Evolutionary conservation across 2,113 vertebrate genomes (phyloP).

Genomic region (Caracal caracal): DNA sequence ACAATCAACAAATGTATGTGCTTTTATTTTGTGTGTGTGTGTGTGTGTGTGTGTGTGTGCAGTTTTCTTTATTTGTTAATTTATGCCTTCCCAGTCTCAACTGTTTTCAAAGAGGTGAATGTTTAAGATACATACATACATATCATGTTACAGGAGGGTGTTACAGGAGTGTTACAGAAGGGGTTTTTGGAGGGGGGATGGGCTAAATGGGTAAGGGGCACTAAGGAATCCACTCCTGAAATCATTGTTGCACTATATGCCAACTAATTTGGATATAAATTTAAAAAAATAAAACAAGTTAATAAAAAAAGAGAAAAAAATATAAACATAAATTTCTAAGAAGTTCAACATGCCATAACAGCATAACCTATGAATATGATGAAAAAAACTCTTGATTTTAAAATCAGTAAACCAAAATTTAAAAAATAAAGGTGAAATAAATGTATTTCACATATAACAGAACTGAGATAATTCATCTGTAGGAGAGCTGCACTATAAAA

Average conservation of each 20-base stretch:
- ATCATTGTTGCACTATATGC: too few relatives aligned
- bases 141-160: background rate
- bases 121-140: background rate
- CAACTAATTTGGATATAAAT: too few relatives aligned
- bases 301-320: background rate
- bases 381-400: background rate
- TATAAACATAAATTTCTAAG: background rate
- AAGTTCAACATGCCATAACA: background rate
- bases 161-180: too few relatives aligned
- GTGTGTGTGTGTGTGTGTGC: background rate
- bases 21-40: background rate
- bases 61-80: background rate
- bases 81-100: background rate
- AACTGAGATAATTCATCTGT: background rate
- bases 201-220: too few relatives aligned
- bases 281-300: too few relatives aligned
- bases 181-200: too few relatives aligned
- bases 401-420: background rate
- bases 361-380: background rate
- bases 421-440: background rate
- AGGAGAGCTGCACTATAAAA: background rate
- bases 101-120: background rate
- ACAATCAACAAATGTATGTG: background rate
- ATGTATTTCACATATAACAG: background rate
- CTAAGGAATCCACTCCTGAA: too few relatives aligned